A percentile compares a stretch with the other conserved stretches of the same genome.
Evolutionary conservation across 2,113 vertebrate genomes (phyloP).

Genomic region (Mesitornis unicolor): DNA sequence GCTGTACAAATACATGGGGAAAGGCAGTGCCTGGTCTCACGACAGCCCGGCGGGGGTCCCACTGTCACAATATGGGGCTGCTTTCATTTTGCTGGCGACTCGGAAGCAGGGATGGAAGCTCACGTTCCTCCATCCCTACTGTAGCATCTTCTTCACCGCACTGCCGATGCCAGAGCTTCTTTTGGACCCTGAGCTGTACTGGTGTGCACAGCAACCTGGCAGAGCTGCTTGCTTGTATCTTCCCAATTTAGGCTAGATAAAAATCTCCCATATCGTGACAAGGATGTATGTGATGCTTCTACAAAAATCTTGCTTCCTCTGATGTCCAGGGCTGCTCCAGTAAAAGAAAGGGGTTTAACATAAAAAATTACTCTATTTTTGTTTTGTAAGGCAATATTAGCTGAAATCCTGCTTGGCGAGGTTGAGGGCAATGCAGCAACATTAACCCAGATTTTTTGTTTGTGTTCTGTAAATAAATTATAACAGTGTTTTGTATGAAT

Average conservation of each 20-base stretch:
- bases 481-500: background rate
- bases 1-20: too few relatives aligned
- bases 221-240: too few relatives aligned
- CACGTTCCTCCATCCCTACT: accelerated
- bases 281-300: background rate
- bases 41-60: accelerated
- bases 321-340: background rate
- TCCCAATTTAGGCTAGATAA: background rate
- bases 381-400: background rate
- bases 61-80: accelerated
- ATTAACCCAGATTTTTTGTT: background rate
- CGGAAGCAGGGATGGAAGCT: background rate
- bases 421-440: background rate
- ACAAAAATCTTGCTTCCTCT: background rate
- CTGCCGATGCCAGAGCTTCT: background rate
- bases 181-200: background rate
- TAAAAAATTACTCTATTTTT: too few relatives aligned
- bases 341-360: too few relatives aligned
- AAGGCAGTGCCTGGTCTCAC: background rate
- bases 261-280: background rate
- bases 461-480: background rate
- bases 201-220: background rate
- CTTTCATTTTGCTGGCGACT: background rate
- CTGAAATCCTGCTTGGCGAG: background rate
- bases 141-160: background rate